Base-by-base conservation (phyloP, 2,888 invertebrate genomes). In the Eupithecia tripunctaria region DNA sequence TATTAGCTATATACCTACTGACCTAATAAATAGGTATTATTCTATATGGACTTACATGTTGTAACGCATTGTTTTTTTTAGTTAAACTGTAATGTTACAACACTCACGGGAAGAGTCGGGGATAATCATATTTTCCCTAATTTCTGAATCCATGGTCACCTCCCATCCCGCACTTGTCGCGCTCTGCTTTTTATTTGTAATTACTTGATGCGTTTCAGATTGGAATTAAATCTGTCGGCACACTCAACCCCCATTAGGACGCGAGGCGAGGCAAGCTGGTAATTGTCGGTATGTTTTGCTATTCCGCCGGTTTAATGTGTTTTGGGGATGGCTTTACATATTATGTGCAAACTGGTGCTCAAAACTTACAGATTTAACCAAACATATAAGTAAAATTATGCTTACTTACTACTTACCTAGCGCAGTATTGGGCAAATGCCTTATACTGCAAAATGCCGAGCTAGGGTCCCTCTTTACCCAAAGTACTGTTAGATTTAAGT, bases 191-290 rank as follows among this genome's bases (percentile, higher is more conserved):
- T 90, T 90, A 89, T 91, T 91, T 90, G 88, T 89, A 90, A 91
- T 91, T 91, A 91, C 91, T 90, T 91, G 91, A 92, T 91, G 92
- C 88, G 88, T 90, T 91, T 90, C 86, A 82, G 88, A 92, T 92
- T 89, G 89, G 88, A 90, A 89, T 91, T 88, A 91, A 91, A 90
- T 90, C 89, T 88, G 89, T 87, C 88, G 85, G 86, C 86, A 80
- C 79, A 56, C 5, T 73, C 75, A n/a, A 80, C 81, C 83, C 68
- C 78, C 78, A 86, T 86, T 86, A 85, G 85, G 81, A 81, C 77
- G 76, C 75, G 78, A 79, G 7, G 25, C 47, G 77, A 75, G 71
- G 70, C 75, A 75, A 75, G 77, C 76, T 74, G 72, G 73, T 81
- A 79, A 77, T 74, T 78, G 74, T 73, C 47, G 74, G 64, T 64